A percentile compares a stretch with the other conserved stretches of the same genome.
These are phyloP conservation scores for Latrodectus elegans DNA, from an alignment of 2,888 invertebrate genomes.

Conservation along the genomic window DNA sequence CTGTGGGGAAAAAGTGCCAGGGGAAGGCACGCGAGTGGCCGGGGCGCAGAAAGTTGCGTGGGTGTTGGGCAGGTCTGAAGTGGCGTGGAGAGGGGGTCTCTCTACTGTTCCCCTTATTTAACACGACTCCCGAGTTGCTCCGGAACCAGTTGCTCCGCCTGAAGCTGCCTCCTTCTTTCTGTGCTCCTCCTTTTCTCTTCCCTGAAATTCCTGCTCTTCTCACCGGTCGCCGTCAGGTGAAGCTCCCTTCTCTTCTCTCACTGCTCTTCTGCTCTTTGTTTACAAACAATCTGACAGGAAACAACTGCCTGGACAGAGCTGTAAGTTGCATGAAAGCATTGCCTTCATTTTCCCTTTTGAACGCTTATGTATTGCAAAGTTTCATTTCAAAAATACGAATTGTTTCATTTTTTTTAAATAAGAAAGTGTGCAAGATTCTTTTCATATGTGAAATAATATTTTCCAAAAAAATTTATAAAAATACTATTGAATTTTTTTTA, in stretches of 20 bases:
- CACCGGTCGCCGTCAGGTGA: conserved; percentile 6
- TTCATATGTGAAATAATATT: too few species aligned
- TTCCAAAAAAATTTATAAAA: too few species aligned
- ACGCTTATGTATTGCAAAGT: too few species aligned
- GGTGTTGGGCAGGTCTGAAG: conserved; percentile 59
- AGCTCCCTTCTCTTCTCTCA: not conserved
- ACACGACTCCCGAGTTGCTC: conserved; percentile 45
- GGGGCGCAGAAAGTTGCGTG: conserved; percentile 52
- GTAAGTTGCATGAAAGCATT: too few species aligned
- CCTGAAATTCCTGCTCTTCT: not conserved
- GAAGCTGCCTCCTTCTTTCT: conserved; percentile 28
- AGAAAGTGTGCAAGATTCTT: too few species aligned
- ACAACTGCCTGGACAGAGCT: too few species aligned
- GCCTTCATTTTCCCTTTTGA: too few species aligned
- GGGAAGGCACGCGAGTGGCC: conserved; percentile 29
- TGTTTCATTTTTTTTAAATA: too few species aligned
- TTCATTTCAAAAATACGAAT: too few species aligned
- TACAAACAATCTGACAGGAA: not conserved
- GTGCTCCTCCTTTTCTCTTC: conserved; percentile 41
- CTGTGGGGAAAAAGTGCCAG: conserved; percentile 6
- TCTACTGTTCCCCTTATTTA: conserved; percentile 53
- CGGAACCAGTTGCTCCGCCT: conserved; percentile 68
- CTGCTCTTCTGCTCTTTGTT: not conserved
- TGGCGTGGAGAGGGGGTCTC: conserved; percentile 8
- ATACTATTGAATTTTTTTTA: too few species aligned